Evolutionary conservation across 2,113 vertebrate genomes (phyloP), one percentile per base, ranked within the genome.

Genomic region (Andinoacara biseriatus): DNA sequence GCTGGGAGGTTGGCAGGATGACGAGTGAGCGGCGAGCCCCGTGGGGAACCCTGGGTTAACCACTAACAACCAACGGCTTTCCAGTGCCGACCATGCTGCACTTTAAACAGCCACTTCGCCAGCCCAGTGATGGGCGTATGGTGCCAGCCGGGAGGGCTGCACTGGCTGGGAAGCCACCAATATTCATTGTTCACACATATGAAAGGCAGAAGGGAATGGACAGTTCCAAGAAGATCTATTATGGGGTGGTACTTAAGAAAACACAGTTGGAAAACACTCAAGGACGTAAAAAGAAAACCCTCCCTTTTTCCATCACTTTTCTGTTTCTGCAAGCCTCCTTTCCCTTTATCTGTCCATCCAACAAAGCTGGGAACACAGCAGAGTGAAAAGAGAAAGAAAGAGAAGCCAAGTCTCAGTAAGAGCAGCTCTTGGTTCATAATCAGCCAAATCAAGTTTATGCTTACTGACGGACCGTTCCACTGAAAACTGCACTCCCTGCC

Each of bases 31-130:
- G 83, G 82, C 33, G 31, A 78, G 74, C 82, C 90, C 79, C 74
- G 20, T 67, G 76, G 92, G 93, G 89, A 90, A 83, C 57, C 58
- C 60, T 49, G 90, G 93, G 93, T 94, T 93, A 93, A 94, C 94
- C 95, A 85, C 94, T 91, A 92, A 93, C 80, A 86, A 87, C 88
- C 80, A 76, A 61, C 83, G 87, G 87, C 87, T 89, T 89, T 93
- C 87, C 93, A 91, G 78, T 49, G 56, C 78, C 31, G 90, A 92
- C 92, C 91, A 69, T 81, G 74, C 87, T 78, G 83, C 11, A 80
- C 87, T 92, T 91, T 90, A 89, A 87, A 88, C 88, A 77, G 77
- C 83, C 65, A 33, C 88, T 83, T 65, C 43, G 86, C 90, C 90
- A 92, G 88, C 84, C 60, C 84, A 82, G 83, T 86, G 91, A 92